Conservation (phyloP, 2,113 vertebrate species). For the Piaya cayana region DNA sequence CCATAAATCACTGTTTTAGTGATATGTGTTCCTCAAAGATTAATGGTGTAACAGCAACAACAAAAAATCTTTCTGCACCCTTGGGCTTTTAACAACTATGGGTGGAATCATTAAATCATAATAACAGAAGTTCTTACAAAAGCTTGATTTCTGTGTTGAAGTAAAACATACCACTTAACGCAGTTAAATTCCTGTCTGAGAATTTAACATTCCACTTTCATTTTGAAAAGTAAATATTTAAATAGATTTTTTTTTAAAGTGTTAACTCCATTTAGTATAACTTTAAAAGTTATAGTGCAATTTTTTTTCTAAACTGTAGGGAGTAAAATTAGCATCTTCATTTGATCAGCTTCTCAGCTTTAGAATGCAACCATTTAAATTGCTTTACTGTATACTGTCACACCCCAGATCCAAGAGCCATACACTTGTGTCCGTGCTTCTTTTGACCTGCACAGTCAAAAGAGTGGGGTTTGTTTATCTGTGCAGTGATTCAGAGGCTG, state of each 20-base stretch:
- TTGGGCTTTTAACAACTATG: neutral
- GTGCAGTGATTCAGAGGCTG: no score
- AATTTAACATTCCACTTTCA: neutral
- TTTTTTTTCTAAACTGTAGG: fast-evolving
- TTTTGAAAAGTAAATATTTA: neutral
- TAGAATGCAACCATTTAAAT: neutral
- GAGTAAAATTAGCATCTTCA: neutral
- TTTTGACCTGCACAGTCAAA: no score
- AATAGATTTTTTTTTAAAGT: neutral
- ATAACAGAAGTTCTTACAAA: neutral
- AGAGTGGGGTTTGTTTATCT: no score
- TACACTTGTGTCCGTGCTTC: no score
- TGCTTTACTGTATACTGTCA: neutral
- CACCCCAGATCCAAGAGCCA: no score
- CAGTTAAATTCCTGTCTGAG: neutral
- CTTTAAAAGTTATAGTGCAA: neutral
- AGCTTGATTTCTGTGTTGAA: neutral
- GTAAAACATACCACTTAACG: neutral
- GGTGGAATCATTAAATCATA: neutral
- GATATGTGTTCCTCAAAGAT: neutral
- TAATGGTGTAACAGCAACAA: neutral
- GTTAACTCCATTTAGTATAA: neutral
- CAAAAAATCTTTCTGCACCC: fast-evolving
- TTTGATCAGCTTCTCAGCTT: neutral
- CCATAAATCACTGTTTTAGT: neutral